Evolutionary conservation across 2,888 invertebrate genomes (phyloP).

Genomic region (Andrena hattorfiana): DNA sequence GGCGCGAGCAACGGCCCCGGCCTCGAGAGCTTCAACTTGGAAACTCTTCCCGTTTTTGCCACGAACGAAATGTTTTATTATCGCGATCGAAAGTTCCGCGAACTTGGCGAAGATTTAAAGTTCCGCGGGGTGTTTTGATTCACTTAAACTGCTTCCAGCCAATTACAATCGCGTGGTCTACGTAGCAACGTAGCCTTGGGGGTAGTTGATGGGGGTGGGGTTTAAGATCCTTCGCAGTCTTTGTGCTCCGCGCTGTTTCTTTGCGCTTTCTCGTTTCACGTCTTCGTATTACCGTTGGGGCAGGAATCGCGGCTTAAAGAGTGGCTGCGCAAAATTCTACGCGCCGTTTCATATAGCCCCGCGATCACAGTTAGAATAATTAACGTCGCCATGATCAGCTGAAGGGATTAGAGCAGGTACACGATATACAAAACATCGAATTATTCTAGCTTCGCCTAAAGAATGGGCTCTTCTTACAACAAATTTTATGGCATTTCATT

Average conservation of each 20-base stretch:
- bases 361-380: neutral
- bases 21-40: neutral
- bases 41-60: neutral
- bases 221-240: neutral
- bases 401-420: neutral
- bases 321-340: neutral
- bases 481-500: neutral
- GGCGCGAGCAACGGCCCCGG: neutral
- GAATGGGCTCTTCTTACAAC: no score
- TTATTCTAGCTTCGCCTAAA: no score
- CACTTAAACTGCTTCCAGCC: conserved; percentile 11
- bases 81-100: conserved; percentile 14
- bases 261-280: neutral
- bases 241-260: conserved; percentile 4
- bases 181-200: neutral
- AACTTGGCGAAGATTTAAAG: conserved; percentile 10
- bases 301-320: neutral
- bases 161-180: conserved; percentile 9
- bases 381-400: neutral
- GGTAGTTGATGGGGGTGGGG: conserved; percentile 3
- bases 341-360: neutral
- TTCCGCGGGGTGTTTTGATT: conserved; percentile 1
- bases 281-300: neutral
- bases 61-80: conserved; percentile 23
- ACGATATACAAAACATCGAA: neutral